phyloP scores from a whole-genome alignment of 2,113 vertebrate genomes.

The Myocastor coypus region DNA sequence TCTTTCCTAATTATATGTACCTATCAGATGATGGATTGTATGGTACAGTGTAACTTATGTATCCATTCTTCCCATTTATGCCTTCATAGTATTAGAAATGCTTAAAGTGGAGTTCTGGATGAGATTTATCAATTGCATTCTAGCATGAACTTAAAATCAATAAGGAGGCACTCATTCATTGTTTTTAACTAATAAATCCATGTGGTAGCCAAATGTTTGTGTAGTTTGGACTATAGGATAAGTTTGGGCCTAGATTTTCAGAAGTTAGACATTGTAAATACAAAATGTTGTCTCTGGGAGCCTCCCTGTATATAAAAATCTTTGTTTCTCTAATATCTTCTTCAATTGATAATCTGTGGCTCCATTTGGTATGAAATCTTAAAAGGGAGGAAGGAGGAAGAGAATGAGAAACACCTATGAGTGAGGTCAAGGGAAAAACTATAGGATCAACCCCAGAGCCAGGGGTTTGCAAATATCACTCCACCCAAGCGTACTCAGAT shows the following conservation, averaged over 20 bases:
- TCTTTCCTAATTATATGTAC: not conserved
- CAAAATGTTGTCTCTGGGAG: not conserved
- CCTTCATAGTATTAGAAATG: not conserved
- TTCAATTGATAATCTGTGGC: not conserved
- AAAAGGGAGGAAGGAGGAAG: not conserved
- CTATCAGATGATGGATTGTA: conserved; percentile 29
- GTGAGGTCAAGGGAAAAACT: not conserved
- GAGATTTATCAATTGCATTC: not conserved
- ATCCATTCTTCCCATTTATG: conserved; percentile 26
- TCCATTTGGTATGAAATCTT: not conserved
- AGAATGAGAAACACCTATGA: not conserved
- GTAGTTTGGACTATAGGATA: not conserved
- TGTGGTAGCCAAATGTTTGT: not conserved
- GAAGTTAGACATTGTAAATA: conserved; percentile 7
- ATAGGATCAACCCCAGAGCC: not conserved
- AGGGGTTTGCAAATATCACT: not conserved
- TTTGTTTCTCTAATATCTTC: not conserved
- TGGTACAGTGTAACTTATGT: not conserved
- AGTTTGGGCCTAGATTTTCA: not conserved
- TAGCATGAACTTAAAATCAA: conserved; percentile 40
- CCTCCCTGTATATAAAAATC: not conserved
- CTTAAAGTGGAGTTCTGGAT: not conserved
- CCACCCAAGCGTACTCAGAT: not conserved
- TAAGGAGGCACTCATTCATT: not conserved
- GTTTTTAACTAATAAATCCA: conserved; percentile 2